Conservation (phyloP, 2,888 invertebrate genomes). For the Cephus sareptanus region DNA sequence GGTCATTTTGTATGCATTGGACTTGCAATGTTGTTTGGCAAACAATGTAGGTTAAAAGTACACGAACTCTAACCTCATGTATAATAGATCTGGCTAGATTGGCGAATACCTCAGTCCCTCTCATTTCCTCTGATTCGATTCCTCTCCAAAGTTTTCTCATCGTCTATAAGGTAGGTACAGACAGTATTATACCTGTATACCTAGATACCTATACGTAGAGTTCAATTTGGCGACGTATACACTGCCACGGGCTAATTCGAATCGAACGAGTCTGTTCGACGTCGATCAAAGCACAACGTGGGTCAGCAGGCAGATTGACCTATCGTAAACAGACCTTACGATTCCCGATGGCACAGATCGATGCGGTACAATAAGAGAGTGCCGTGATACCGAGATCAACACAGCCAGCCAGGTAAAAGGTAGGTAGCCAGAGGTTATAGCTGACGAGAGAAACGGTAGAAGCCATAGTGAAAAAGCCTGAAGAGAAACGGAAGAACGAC, state of each 20-base stretch:
- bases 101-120: background rate
- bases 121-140: background rate
- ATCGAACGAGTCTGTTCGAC: conserved; percentile 18
- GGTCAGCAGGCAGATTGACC: conserved; percentile 33
- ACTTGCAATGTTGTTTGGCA: background rate
- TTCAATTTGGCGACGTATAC: background rate
- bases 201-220: background rate
- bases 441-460: background rate
- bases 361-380: background rate
- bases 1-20: background rate
- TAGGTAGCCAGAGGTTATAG: background rate
- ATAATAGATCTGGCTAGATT: background rate
- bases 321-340: conserved; percentile 27
- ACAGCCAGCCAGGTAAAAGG: background rate
- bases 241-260: background rate
- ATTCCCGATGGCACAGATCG: background rate
- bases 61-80: background rate
- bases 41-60: background rate
- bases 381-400: background rate
- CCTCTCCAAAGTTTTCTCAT: background rate
- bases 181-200: background rate
- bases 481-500: background rate
- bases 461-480: background rate
- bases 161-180: background rate
- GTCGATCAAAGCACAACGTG: conserved; percentile 34